A percentile compares a stretch with the other conserved stretches of the same genome.
Evolutionary conservation across 2,113 vertebrate species (phyloP).

Genomic region (Verasper variegatus): DNA sequence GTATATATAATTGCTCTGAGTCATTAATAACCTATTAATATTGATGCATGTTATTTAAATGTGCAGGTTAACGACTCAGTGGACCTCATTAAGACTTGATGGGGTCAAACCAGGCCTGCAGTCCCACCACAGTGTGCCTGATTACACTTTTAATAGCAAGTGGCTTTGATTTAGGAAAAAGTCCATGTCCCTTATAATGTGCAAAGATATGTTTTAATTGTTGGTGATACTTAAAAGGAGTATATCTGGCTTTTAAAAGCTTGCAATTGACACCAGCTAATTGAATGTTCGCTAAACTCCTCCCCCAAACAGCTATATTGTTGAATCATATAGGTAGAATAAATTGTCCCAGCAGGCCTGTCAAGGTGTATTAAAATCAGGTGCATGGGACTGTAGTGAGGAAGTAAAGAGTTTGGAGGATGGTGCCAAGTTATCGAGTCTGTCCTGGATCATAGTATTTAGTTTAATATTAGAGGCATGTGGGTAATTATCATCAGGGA

Average conservation of each 20-base stretch:
- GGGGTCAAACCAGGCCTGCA: conserved; percentile 64
- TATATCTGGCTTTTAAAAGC: conserved; percentile 5
- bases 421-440: background rate
- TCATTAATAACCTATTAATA: conserved; percentile 77
- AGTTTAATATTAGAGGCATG: background rate
- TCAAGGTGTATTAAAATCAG: background rate
- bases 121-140: conserved; percentile 58
- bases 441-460: background rate
- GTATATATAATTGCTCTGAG: conserved; percentile 63
- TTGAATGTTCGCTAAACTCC: background rate
- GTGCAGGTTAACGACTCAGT: conserved; percentile 60
- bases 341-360: background rate
- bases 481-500: background rate
- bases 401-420: background rate
- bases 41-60: conserved; percentile 77
- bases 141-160: conserved; percentile 71
- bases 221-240: conserved; percentile 29
- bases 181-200: background rate
- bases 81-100: conserved; percentile 76
- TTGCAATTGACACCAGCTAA: conserved; percentile 5
- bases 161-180: conserved; percentile 61
- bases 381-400: background rate
- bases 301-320: background rate
- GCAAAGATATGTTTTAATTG: conserved; percentile 46
- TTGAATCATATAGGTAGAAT: background rate